phyloP scores from a whole-genome alignment of 2,113 vertebrate species.

The Ophthalmolycus amberensis region DNA sequence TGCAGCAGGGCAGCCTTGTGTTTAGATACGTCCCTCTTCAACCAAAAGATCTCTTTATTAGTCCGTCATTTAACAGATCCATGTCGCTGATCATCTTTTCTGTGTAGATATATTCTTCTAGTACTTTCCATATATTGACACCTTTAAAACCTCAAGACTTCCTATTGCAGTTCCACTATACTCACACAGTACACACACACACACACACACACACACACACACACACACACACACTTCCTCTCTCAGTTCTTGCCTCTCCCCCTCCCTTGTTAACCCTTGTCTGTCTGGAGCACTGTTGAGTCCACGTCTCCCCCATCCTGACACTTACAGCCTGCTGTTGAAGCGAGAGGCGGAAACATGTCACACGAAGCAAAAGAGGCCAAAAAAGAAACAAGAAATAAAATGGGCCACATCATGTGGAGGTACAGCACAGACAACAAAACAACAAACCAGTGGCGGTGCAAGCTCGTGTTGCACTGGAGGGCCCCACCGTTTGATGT shows the following conservation, averaged over 20 bases:
- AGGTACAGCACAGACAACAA: slow-evolving; percentile 48
- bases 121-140: not conserved
- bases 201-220: not conserved
- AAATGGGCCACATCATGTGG: slow-evolving; percentile 51
- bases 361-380: slow-evolving; percentile 51
- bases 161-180: not conserved
- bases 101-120: not conserved
- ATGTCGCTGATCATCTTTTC: not conserved
- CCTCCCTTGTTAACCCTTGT: slow-evolving; percentile 4
- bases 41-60: not conserved
- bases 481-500: slow-evolving; percentile 69
- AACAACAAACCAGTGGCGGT: slow-evolving; percentile 10
- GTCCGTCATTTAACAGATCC: not conserved
- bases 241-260: not conserved
- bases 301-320: not conserved
- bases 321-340: slow-evolving; percentile 17
- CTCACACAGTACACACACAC: no score
- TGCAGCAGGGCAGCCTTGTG: not conserved
- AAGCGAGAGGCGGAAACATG: slow-evolving; percentile 57
- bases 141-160: slow-evolving; percentile 9
- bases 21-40: not conserved
- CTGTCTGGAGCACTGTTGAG: slow-evolving; percentile 25
- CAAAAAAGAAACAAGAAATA: not conserved
- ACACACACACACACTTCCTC: not conserved
- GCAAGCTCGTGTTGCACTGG: slow-evolving; percentile 25